Base-by-base conservation (phyloP, 2,113 vertebrate genomes). In the Chionodraco myersi region DNA sequence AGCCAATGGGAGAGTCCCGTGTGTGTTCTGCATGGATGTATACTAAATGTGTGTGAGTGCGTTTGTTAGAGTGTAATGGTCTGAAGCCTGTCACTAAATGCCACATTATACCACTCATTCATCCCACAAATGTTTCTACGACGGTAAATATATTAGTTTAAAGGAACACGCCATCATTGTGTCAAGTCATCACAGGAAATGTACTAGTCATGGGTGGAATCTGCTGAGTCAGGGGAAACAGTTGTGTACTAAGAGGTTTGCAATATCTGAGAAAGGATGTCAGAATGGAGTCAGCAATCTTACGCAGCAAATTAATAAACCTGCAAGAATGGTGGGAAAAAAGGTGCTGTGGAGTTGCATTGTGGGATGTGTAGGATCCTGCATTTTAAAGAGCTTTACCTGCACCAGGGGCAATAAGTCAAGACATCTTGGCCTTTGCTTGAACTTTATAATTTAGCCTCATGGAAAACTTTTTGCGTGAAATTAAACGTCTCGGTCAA, bases 1-100 rank as follows among this genome's bases (percentile, higher is more conserved):
- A 52, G 57, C 75, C 68, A 75, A 45, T 67, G 80, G 86, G 51
- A 61, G 45, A 75, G 5, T 30, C 30, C 47, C 16, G 44, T 48
- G 16, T 58, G 69, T 53, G 57, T 54, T 10, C 36, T 57, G 1
- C 26, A 30, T 52, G 41, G 13, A 5, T 16, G 47, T 8, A 11
- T 11, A 34, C 8, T 1, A 15, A 36, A 10, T 44, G 8, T 49
- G 44, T 15, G 10, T 41, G 26, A 16, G 64, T 18, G 23, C 4
- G 15, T 16, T 41, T 21, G 10, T n/a, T 36, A 45, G 30, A 30
- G 59, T 60, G 47, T 36, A 41, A 62, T 52, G 16, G 64, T 67
- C 14, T 56, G 21, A 60, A 15, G 21, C 54, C 9, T 68, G 53
- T 45, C 53, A 59, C 70, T 58, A 54, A 56, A 74, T 48, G 56